Conservation (phyloP, 2,888 invertebrate species). For the Pemphredon lugubris region DNA sequence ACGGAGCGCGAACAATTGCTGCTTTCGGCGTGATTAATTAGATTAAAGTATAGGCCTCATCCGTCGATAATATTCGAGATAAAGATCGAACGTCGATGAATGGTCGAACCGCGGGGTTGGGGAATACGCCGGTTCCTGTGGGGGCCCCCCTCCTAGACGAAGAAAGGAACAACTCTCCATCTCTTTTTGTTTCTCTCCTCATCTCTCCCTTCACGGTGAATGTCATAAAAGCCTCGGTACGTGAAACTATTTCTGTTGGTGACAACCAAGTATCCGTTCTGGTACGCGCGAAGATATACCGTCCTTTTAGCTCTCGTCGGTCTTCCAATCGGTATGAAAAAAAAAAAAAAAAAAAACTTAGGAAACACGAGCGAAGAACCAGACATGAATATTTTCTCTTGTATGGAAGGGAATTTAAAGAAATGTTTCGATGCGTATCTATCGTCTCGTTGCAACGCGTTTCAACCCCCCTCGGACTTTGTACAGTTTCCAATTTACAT, state of each 20-base stretch:
- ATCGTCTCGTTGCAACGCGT: no score
- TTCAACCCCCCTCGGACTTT: no score
- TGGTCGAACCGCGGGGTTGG: constrained; percentile 31
- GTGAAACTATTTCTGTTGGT: constrained; percentile 68
- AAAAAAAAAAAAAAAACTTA: background rate
- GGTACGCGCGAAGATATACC: constrained; percentile 59
- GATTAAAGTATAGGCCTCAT: constrained; percentile 61
- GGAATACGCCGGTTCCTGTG: constrained; percentile 7
- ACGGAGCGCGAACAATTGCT: constrained; percentile 55
- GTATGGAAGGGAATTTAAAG: no score
- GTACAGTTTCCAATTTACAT: no score
- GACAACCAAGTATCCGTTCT: constrained; percentile 65
- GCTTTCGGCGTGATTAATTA: constrained; percentile 63
- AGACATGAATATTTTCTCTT: no score
- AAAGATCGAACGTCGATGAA: constrained; percentile 57
- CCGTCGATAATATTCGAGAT: constrained; percentile 59
- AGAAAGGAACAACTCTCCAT: constrained; percentile 14
- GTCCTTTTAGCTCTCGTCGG: constrained; percentile 53
- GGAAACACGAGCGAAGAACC: background rate
- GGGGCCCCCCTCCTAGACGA: constrained; percentile 16
- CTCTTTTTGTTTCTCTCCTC: constrained; percentile 2
- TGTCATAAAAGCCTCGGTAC: constrained; percentile 65
- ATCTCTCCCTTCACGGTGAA: constrained; percentile 34
- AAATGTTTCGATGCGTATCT: no score
- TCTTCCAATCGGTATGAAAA: constrained; percentile 27